phyloP scores from a whole-genome alignment of 1,140 invertebrate species.

The Dreissena polymorpha region DNA sequence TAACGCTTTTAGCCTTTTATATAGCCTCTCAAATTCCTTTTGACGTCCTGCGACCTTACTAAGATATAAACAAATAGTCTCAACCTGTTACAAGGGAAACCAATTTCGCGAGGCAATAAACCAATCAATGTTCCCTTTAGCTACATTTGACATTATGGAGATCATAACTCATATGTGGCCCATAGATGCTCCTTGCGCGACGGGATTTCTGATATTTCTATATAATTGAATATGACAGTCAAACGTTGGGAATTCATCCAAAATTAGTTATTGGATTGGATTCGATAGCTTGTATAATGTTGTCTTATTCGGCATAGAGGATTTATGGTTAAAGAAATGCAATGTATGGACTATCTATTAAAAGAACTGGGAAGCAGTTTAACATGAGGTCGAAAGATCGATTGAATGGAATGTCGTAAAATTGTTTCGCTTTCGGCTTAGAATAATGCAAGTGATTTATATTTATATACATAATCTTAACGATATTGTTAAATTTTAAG shows the following conservation, averaged over 20 bases:
- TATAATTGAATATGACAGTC: conserved; percentile 54
- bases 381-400: too few relatives aligned
- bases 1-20: too few relatives aligned
- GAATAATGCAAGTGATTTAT: too few relatives aligned
- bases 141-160: conserved; percentile 1
- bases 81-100: neutral
- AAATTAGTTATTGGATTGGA: conserved; percentile 49
- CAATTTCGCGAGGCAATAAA: neutral
- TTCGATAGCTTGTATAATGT: conserved; percentile 36
- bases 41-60: too few relatives aligned
- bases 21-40: too few relatives aligned
- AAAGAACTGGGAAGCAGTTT: too few relatives aligned
- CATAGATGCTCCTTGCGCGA: conserved; percentile 23
- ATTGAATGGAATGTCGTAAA: too few relatives aligned
- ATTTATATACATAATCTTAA: too few relatives aligned
- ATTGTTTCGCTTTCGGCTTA: too few relatives aligned
- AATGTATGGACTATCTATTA: neutral
- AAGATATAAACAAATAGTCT: too few relatives aligned
- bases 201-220: conserved; percentile 38
- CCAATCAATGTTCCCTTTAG: neutral
- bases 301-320: conserved; percentile 25
- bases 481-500: too few relatives aligned
- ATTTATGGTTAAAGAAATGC: conserved; percentile 37
- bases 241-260: conserved; percentile 52
- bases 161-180: conserved; percentile 27